These are phyloP conservation scores for Saimiri boliviensis DNA, from an alignment of 2,113 vertebrate genomes.

Conservation along the genomic window DNA sequence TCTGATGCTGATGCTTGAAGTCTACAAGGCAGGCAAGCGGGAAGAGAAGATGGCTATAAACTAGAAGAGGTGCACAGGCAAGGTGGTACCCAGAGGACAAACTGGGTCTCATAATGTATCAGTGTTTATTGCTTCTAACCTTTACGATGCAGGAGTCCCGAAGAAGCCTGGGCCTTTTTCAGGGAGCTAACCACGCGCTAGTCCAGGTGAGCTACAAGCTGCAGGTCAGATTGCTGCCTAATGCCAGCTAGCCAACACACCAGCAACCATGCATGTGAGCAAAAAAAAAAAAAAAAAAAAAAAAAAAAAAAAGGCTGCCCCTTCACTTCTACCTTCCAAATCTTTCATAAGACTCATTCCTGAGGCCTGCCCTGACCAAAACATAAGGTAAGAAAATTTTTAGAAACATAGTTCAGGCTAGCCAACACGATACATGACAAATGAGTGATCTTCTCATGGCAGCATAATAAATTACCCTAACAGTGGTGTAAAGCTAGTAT, in stretches of 20 bases:
- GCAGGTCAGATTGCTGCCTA: neutral
- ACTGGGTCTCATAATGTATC: no score
- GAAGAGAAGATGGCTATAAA: neutral
- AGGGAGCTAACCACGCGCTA: neutral
- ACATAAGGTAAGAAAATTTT: neutral
- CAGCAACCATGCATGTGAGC: rapidly evolving
- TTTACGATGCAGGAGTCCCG: neutral
- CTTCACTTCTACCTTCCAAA: no score
- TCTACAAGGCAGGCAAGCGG: neutral
- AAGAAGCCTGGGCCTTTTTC: neutral
- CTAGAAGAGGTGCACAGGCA: no score
- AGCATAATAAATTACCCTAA: neutral
- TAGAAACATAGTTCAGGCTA: neutral
- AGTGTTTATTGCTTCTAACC: neutral
- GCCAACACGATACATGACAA: neutral
- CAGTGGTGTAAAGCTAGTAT: neutral
- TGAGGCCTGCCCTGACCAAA: neutral
- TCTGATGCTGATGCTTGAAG: neutral
- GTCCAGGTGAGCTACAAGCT: neutral
- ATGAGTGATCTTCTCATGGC: neutral
- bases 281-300: no score
- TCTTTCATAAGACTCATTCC: neutral
- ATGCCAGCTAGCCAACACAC: neutral
- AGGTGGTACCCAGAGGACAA: neutral
- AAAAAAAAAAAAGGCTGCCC: neutral